These are phyloP conservation scores for Valencia hispanica DNA, from an alignment of 2,797 vertebrate species.

Conservation along the genomic window DNA sequence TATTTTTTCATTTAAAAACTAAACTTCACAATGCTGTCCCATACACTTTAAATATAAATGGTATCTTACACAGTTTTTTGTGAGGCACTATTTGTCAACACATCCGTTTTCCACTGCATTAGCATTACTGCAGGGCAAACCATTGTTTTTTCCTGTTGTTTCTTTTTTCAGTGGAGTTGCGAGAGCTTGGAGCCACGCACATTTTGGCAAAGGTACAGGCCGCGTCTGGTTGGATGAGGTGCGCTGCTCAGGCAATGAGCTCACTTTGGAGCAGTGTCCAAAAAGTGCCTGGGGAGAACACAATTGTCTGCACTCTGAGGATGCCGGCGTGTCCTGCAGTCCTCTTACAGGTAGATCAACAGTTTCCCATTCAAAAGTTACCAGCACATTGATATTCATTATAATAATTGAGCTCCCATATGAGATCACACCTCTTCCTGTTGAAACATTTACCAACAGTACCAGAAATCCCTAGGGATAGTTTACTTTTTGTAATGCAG, in stretches of 20 bases:
- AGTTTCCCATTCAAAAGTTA: not conserved
- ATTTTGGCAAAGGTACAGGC: slow-evolving; percentile 91
- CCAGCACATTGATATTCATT: not conserved
- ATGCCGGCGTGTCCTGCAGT: slow-evolving; percentile 93
- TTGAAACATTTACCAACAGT: not conserved
- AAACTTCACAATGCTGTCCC: not conserved
- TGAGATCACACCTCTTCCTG: not conserved
- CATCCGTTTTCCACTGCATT: slow-evolving; percentile 35
- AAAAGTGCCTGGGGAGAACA: slow-evolving; percentile 92
- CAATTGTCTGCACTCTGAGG: slow-evolving; percentile 93
- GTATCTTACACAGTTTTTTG: not conserved
- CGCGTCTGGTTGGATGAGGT: slow-evolving; percentile 91
- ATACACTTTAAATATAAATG: slow-evolving; percentile 1
- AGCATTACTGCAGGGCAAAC: slow-evolving; percentile 9
- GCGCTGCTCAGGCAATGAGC: slow-evolving; percentile 93
- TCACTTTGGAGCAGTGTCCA: slow-evolving; percentile 92
- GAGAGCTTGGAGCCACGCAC: slow-evolving; percentile 87
- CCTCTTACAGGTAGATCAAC: slow-evolving; percentile 85
- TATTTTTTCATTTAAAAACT: not conserved
- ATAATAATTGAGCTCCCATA: not conserved
- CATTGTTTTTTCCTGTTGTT: slow-evolving; percentile 15
- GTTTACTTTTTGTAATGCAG: not conserved
- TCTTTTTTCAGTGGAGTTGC: slow-evolving; percentile 85
- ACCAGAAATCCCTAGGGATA: not conserved
- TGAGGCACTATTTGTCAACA: not conserved